These are phyloP conservation scores for Eubasilissa splendida DNA, from an alignment of 2,888 invertebrate genomes.

Conservation along the genomic window DNA sequence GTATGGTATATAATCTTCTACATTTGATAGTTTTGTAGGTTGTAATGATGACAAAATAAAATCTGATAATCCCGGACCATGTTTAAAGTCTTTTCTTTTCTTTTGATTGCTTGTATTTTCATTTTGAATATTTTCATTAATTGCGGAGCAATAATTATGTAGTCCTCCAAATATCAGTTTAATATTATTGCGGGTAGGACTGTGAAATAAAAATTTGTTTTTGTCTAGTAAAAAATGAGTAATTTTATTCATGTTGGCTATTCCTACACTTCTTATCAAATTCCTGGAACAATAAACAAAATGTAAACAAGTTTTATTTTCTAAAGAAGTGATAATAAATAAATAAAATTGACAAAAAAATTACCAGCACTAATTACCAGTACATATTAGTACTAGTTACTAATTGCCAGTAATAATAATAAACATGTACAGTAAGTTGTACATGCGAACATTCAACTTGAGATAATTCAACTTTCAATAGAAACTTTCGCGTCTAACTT, in stretches of 20 bases:
- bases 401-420: too few relatives aligned
- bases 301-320: background rate
- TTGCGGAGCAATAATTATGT: background rate
- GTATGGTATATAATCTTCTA: conserved; percentile 58
- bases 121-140: background rate
- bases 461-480: too few relatives aligned
- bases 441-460: too few relatives aligned
- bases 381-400: too few relatives aligned
- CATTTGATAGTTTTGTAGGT: conserved; percentile 64
- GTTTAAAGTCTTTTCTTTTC: conserved; percentile 65
- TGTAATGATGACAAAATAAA: conserved; percentile 67
- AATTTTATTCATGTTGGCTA: background rate
- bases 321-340: background rate
- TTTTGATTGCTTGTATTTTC: background rate
- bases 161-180: background rate
- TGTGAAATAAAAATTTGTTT: background rate
- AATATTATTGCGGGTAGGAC: background rate
- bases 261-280: background rate
- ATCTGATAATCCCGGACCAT: conserved; percentile 73
- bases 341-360: background rate
- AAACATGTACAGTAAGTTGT: too few relatives aligned
- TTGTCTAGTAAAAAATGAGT: background rate
- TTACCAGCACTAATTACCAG: too few relatives aligned
- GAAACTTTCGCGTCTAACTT: too few relatives aligned
- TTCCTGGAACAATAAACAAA: conserved; percentile 3